Evolutionary conservation across 2,113 vertebrate genomes (phyloP).

Genomic region (Peromyscus californicus): DNA sequence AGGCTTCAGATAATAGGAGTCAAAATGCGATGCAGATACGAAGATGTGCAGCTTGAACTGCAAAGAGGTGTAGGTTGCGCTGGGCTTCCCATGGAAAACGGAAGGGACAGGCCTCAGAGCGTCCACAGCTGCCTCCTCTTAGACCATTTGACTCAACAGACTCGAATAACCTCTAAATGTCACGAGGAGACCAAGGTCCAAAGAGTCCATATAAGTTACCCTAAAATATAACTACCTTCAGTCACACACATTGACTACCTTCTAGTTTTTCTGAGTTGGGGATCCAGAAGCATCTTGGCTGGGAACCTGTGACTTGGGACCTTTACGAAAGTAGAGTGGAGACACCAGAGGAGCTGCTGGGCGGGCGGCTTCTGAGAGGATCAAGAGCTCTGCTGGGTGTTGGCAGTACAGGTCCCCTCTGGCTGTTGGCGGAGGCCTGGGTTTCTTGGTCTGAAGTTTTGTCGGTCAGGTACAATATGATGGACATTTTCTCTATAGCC

Average conservation of each 20-base stretch:
- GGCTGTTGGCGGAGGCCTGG: background rate
- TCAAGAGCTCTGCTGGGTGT: background rate
- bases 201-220: background rate
- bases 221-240: background rate
- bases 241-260: background rate
- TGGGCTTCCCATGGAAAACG: background rate
- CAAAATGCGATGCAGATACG: background rate
- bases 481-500: background rate
- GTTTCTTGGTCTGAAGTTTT: background rate
- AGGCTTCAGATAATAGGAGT: constrained; percentile 69
- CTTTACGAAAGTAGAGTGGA: background rate
- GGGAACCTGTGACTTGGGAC: background rate
- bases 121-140: background rate
- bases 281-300: background rate
- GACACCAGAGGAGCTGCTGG: background rate
- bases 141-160: background rate
- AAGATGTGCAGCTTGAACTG: constrained; percentile 41
- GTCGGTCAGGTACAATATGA: background rate
- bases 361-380: background rate
- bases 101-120: background rate
- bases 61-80: background rate
- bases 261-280: background rate
- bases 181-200: background rate
- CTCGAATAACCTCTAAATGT: background rate
- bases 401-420: background rate